Evolutionary conservation across 2,113 vertebrate genomes (phyloP), one percentile per base, ranked within the genome.

Genomic region (Callipepla californica): DNA sequence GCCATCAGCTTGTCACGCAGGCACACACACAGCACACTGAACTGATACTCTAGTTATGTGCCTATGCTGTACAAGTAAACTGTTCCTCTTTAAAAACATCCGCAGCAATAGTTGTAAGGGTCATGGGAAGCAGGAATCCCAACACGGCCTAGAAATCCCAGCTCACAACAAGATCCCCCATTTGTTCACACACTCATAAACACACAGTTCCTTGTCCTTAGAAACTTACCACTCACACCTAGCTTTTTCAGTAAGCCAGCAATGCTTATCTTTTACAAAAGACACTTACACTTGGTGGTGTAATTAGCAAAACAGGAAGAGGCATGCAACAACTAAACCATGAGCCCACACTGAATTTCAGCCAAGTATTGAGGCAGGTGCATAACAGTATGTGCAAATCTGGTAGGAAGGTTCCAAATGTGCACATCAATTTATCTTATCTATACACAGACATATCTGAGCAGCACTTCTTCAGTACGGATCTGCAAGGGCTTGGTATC

Each of bases 331-430:
- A 79, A 34, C 76, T 83, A 62, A 72, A 68, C 44, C 18, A 18
- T 16, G 20, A 40, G 18, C 51, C 58, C 19, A 68, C 26, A 15
- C 1, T 23, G 21, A 57, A 61, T 36, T 80, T 61, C 65, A 25
- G 82, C 12, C 26, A 44, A 17, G 9, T 20, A 58, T 28, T 70
- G 32, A 61, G 36, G 72, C 8, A 55, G 32, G 44, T 30, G 34
- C 1, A 0, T 10, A 68, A 48, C 50, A 58, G n/a, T 4, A 55
- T 0, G 3, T 17, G 38, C 51, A 51, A 3, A 16, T 80, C 48
- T 61, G 51, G 25, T 22, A 59, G 63, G 8, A 38, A 74, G 73
- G 42, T 9, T 74, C 34, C 51, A 51, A 67, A 51, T 1, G 40
- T 22, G 73, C 57, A 77, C 13, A 7, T 18, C 8, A 2, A 51